Conservation (phyloP, 2,797 vertebrate species). For the Phataginus tricuspis region DNA sequence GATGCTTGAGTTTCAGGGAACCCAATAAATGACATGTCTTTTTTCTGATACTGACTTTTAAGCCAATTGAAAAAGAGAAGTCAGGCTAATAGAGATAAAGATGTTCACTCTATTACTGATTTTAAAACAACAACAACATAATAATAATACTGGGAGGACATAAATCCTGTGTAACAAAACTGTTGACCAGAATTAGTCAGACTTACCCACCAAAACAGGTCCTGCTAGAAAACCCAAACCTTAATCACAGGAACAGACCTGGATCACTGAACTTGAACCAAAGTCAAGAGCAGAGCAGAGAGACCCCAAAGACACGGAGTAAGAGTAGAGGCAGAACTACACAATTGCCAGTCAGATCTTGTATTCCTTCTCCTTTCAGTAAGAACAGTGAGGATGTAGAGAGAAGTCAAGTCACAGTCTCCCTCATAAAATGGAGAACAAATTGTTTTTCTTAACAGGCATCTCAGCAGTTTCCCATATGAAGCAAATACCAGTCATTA, state of each 20-base stretch:
- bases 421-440: not conserved
- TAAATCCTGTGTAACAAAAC: not conserved
- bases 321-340: not conserved
- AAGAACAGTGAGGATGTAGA: not conserved
- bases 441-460: not conserved
- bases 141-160: not conserved
- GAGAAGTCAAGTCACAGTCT: not conserved
- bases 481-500: not conserved
- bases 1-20: not conserved
- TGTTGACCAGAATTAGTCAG: not conserved
- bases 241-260: not conserved
- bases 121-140: not conserved
- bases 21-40: not conserved
- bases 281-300: not conserved
- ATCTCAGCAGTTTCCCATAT: not conserved
- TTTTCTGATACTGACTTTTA: not conserved
- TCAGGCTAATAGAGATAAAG: not conserved
- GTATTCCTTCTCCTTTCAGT: not conserved
- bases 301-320: not conserved
- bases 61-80: not conserved
- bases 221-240: not conserved
- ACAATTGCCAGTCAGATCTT: not conserved
- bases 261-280: not conserved
- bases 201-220: not conserved
- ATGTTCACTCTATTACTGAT: not conserved